A percentile compares a stretch with the other conserved stretches of the same genome.
Conservation (phyloP, 2,113 vertebrate species). For the Calypte anna region DNA sequence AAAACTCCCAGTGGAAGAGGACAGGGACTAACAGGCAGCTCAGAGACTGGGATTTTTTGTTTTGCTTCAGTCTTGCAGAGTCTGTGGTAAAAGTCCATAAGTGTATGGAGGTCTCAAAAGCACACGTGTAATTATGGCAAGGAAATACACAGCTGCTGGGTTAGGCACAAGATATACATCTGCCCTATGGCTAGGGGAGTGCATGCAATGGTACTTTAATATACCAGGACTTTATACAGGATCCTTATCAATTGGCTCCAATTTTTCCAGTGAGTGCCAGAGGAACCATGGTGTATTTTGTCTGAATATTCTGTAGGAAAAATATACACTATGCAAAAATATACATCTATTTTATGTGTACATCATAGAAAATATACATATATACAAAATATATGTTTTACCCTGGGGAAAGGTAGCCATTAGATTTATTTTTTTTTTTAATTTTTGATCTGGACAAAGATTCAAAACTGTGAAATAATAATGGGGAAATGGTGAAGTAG, state of each 20-base stretch:
- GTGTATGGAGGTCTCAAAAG: not conserved
- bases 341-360: too few species aligned
- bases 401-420: not conserved
- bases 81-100: not conserved
- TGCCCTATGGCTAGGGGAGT: not conserved
- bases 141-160: not conserved
- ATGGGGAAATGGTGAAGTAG: not conserved
- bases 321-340: too few species aligned
- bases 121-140: not conserved
- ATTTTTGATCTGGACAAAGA: not conserved
- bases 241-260: too few species aligned
- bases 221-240: not conserved
- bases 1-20: not conserved
- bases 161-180: not conserved
- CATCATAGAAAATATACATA: too few species aligned
- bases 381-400: not conserved
- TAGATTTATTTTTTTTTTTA: not conserved
- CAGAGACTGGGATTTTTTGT: not conserved
- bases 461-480: not conserved
- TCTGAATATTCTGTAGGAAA: not conserved
- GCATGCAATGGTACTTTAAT: accelerated
- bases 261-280: not conserved
- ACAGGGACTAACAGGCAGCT: not conserved
- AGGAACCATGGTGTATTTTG: not conserved
- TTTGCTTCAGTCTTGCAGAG: not conserved